Base-by-base conservation (phyloP, 2,797 vertebrate genomes). In the Sebastolobus altivelis region DNA sequence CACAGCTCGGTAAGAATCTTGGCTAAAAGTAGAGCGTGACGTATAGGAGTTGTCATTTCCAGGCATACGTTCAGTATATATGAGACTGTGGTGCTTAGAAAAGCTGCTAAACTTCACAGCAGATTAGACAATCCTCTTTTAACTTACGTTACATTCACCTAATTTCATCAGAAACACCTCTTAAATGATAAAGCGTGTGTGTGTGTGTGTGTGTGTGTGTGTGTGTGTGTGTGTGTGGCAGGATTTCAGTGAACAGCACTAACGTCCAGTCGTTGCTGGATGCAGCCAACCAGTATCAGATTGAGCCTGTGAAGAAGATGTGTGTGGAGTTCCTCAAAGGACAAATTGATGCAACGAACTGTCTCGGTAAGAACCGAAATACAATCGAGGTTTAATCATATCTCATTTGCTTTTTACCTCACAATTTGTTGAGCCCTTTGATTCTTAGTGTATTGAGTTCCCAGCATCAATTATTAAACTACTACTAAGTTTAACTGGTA, bases 251-350 rank as follows among this genome's bases (percentile, higher is more conserved):
- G 77, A 99, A 99, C 93, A 99, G 98, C 94, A 97, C 97, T 94
- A 99, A 99, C 25, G 98, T 99, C 72, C 98, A 99, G 93, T 99
- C 98, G 25, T 92, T 99, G 88, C 89, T 99, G 90, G 98, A 99
- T 94, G 98, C 98, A 84, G 98, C 98, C 89, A 99, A 99, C 94
- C 98, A 99, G 69, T 99, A 99, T 88, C 98, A 99, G 87, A 99
- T 99, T 87, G 98, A 99, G 84, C 98, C 98, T 12, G 98, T 99
- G 86, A 99, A 99, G 95, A 99, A 97, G 94, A 99, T 99, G 98
- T 99, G 98, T 86, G 97, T 99, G 87, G 98, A 99, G 82, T 99
- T 99, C 88, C 95, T 99, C 56, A 99, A 99, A 95, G 98, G 98
- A 83, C 98, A 99, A 95, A 97, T 99, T 72, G 98, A 99, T 93